Evolutionary conservation across 1,140 invertebrate genomes (phyloP), one percentile per base, ranked within the genome.

Genomic region (Panagrolaimus sp.): DNA sequence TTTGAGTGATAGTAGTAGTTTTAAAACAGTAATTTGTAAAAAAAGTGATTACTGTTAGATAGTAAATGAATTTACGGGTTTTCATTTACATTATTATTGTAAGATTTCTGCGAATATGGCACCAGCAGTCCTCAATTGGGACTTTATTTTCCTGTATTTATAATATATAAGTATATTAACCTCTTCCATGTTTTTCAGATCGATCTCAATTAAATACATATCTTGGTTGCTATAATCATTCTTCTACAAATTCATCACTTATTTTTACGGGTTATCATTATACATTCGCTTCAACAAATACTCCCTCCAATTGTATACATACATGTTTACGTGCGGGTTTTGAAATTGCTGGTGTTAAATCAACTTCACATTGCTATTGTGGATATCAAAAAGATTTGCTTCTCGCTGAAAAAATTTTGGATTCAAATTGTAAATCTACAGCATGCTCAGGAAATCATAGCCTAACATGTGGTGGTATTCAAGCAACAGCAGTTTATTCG

Each of bases 311-410:
- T 57, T 79, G 78, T 65, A 14, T 66, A 46, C 72, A 76, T 31
- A 51, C 31, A 47, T 79, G 77, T 70, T 67, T 79, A 11, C 68
- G 68, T 67, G 66, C 65, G 16, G 78, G 78, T 14, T 73, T 67
- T 69, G n/a, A 63, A 25, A 69, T 68, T 44, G 74, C 73, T 13
- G 78, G 78, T 81, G n/a, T 38, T 13, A 67, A n/a, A 43, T 14
- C 9, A 57, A 48, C 20, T 11, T 25, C 13, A 57, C 38, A 27
- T 43, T 62, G 16, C 16, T 73, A 66, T 14, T 20, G 51, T 46
- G 38, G 67, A 13, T 31, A 65, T 72, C 14, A 76, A 51, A 20
- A n/a, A 9, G 44, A 72, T 16, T 16, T n/a, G 16, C 44, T 45
- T 31, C 23, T 44, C 11, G 45, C 44, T 27, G 14, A 65, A 20